Conservation (phyloP, 1,140 invertebrate genomes). For the Adoxophyes honmai region DNA sequence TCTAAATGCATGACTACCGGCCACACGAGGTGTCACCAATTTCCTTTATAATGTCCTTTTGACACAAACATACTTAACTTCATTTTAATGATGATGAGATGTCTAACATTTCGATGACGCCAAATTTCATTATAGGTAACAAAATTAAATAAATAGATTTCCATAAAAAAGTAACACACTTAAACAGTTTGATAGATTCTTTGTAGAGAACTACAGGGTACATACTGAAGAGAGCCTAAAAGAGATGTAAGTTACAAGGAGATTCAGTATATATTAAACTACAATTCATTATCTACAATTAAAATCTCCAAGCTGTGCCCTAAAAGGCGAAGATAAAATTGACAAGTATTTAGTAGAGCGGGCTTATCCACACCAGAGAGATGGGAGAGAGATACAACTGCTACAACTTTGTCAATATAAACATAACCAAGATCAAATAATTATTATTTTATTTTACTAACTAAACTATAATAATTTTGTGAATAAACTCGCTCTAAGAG, state of each 20-base stretch:
- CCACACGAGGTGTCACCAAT: background rate
- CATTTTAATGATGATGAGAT: background rate
- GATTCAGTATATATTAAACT: slow-evolving; percentile 12
- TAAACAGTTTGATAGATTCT: background rate
- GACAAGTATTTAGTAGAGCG: background rate
- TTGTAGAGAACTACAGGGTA: slow-evolving; percentile 1
- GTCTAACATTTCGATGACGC: background rate
- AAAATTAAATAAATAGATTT: slow-evolving; percentile 9
- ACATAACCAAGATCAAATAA: too few species aligned
- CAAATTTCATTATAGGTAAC: background rate
- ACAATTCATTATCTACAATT: background rate
- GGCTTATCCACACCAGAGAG: too few species aligned
- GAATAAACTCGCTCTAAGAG: too few species aligned
- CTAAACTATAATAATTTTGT: too few species aligned
- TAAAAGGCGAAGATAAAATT: slow-evolving; percentile 2
- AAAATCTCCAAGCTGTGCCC: background rate
- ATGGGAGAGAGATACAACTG: too few species aligned
- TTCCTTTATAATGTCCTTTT: background rate
- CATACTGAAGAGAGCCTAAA: slow-evolving; percentile 7
- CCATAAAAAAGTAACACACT: background rate
- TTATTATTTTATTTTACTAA: too few species aligned
- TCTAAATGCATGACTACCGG: slow-evolving; percentile 7
- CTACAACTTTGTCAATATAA: too few species aligned
- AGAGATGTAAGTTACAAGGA: background rate
- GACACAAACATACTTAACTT: background rate